Evolutionary conservation across 2,113 vertebrate species (phyloP).

Genomic region (Haemorhous mexicanus): DNA sequence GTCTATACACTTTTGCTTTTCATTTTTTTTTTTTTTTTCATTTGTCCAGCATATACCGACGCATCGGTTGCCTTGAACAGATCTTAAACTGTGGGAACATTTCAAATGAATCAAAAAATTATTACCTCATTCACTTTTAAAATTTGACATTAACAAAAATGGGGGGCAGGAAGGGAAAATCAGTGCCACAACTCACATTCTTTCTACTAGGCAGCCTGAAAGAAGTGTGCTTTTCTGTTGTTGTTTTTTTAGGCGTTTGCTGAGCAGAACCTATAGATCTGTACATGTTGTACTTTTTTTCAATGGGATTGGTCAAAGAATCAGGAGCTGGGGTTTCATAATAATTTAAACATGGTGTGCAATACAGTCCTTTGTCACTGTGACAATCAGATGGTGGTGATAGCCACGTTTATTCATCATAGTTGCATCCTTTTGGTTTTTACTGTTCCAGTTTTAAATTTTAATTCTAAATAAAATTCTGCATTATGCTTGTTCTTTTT

Average conservation of each 20-base stretch:
- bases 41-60: constrained; percentile 48
- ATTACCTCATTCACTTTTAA: neutral
- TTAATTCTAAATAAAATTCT: neutral
- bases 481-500: neutral
- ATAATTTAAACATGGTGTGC: neutral
- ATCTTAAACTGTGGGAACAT: neutral
- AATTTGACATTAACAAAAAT: neutral
- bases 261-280: neutral
- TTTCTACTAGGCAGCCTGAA: neutral
- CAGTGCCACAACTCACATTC: neutral
- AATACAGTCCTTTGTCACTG: neutral
- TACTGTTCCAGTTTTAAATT: neutral
- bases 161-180: neutral
- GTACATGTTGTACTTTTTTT: neutral
- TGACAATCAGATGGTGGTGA: neutral
- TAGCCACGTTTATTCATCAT: neutral
- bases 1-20: constrained; percentile 78
- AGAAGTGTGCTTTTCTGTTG: neutral
- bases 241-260: neutral
- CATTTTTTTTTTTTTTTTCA: constrained; percentile 55
- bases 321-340: neutral
- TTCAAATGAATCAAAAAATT: neutral
- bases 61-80: neutral
- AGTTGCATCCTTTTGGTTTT: neutral
- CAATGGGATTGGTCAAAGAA: neutral